Evolutionary conservation across 2,797 vertebrate species (phyloP).

Genomic region (Emys orbicularis): DNA sequence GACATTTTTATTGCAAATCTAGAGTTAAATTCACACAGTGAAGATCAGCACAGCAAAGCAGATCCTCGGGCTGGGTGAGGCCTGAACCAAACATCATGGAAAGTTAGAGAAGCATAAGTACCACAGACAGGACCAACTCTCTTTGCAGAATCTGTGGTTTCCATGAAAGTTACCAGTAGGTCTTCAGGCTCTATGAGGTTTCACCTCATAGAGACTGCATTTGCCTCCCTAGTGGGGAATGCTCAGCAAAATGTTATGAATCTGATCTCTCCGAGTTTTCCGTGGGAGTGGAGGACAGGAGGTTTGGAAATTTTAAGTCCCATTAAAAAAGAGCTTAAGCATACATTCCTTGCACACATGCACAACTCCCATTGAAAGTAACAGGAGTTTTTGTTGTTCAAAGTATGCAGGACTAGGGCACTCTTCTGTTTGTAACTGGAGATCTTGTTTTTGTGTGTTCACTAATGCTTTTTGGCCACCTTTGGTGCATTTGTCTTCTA

Average conservation of each 20-base stretch:
- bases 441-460: not conserved
- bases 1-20: not conserved
- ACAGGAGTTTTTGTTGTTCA: not conserved
- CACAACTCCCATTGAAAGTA: not conserved
- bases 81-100: not conserved
- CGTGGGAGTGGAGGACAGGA: not conserved
- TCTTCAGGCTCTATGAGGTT: not conserved
- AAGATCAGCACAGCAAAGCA: not conserved
- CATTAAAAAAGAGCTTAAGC: not conserved
- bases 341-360: not conserved
- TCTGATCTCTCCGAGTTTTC: not conserved
- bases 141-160: not conserved
- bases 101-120: not conserved
- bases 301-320: not conserved
- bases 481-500: not conserved
- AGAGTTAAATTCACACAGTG: not conserved
- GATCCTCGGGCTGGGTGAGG: not conserved
- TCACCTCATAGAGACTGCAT: not conserved
- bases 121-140: not conserved
- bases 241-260: not conserved
- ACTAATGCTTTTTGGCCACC: not conserved
- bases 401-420: accelerated
- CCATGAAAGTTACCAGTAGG: not conserved
- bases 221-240: not conserved
- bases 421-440: not conserved